phyloP scores from a whole-genome alignment of 1,140 invertebrate genomes.

The Prorops nasuta region DNA sequence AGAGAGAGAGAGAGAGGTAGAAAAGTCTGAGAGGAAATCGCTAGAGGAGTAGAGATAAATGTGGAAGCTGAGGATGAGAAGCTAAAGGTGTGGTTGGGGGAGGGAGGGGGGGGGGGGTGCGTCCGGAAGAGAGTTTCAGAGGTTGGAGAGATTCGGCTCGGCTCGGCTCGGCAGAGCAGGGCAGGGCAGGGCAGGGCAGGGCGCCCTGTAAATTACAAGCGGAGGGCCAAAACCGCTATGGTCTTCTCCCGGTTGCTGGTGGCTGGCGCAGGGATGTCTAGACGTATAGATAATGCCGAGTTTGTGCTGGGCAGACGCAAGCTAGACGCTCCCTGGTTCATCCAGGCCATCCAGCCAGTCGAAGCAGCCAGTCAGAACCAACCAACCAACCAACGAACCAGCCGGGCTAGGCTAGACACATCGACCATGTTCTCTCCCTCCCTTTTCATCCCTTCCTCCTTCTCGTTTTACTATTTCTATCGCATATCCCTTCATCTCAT shows the following conservation, averaged over 20 bases:
- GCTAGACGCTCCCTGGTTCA: constrained; percentile 37
- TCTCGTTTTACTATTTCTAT: background rate
- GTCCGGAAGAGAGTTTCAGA: constrained; percentile 12
- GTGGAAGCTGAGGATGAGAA: no score
- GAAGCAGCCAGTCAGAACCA: constrained; percentile 21
- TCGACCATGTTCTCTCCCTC: constrained; percentile 36
- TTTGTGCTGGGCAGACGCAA: constrained; percentile 36
- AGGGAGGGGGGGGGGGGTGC: background rate
- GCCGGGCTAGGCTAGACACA: constrained; percentile 38
- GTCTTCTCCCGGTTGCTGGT: constrained; percentile 36
- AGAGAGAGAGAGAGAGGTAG: background rate
- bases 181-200: constrained; percentile 5
- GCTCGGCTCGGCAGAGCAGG: constrained; percentile 8
- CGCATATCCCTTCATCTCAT: constrained; percentile 8
- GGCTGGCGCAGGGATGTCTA: constrained; percentile 37
- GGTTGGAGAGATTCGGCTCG: constrained; percentile 9
- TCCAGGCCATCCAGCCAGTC: constrained; percentile 32
- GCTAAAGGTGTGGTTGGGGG: background rate
- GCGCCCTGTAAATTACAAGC: constrained; percentile 39
- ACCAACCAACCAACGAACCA: constrained; percentile 29
- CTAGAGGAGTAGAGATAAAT: no score
- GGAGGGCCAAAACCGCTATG: constrained; percentile 34
- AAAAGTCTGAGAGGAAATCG: background rate
- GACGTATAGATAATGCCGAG: constrained; percentile 39
- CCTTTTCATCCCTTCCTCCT: background rate